Conservation (phyloP, 2,797 vertebrate genomes). For the Furcifer pardalis region DNA sequence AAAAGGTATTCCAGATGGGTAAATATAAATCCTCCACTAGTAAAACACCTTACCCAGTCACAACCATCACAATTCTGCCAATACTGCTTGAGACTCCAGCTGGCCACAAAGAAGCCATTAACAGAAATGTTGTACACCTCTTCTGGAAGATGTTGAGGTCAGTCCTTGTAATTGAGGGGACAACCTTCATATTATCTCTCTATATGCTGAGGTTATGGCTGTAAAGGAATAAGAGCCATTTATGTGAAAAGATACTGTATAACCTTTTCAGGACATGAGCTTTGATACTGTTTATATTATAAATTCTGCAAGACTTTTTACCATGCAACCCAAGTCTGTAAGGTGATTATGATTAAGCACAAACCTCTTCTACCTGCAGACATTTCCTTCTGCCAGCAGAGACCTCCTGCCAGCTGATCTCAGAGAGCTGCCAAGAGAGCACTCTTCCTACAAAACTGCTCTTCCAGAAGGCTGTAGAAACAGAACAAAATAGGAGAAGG, state of each 20-base stretch:
- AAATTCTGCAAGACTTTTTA: background rate
- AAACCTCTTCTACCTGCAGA: too few relatives aligned
- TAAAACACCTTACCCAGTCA: background rate
- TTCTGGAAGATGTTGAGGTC: background rate
- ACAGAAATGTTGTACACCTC: background rate
- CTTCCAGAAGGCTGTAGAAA: too few relatives aligned
- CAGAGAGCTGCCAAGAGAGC: too few relatives aligned
- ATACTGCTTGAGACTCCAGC: background rate
- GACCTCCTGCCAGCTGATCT: too few relatives aligned
- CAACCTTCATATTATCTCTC: too few relatives aligned
- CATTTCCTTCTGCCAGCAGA: too few relatives aligned
- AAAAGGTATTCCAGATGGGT: background rate
- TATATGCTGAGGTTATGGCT: background rate
- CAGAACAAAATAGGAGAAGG: too few relatives aligned
- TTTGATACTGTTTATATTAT: background rate
- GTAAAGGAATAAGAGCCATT: background rate
- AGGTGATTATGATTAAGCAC: too few relatives aligned
- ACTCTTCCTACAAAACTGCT: too few relatives aligned
- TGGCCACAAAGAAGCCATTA: background rate
- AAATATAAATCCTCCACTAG: background rate
- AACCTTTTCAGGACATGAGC: background rate
- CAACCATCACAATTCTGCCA: background rate
- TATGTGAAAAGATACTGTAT: background rate
- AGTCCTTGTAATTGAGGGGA: background rate
- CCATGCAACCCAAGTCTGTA: background rate